These are phyloP conservation scores for Cirrhinus molitorella DNA, from an alignment of 2,797 vertebrate genomes.

Conservation along the genomic window DNA sequence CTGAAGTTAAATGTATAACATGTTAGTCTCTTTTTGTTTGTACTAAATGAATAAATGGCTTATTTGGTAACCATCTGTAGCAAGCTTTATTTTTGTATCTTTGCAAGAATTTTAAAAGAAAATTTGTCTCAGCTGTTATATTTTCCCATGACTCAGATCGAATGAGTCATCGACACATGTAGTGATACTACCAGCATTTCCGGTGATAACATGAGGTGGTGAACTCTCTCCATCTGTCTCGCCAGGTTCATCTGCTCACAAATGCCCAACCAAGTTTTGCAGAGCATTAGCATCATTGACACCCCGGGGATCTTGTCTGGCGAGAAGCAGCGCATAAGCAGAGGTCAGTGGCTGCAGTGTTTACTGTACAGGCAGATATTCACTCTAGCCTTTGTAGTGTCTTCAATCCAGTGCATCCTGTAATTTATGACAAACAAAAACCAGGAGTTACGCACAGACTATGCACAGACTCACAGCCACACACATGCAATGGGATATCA, in stretches of 20 bases:
- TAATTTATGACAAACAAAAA: constrained; percentile 27
- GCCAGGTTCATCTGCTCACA: constrained; percentile 96
- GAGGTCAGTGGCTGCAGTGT: constrained; percentile 78
- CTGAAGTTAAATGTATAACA: background rate
- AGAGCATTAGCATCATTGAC: constrained; percentile 89
- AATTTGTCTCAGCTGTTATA: background rate
- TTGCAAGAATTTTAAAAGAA: background rate
- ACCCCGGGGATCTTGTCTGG: constrained; percentile 97
- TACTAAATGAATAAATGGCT: background rate
- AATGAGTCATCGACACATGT: constrained; percentile 26
- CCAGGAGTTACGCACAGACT: background rate
- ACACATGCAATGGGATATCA: background rate
- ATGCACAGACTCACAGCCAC: background rate
- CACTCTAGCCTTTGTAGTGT: background rate
- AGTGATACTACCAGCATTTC: constrained; percentile 33
- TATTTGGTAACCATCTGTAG: background rate
- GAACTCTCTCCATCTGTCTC: constrained; percentile 34
- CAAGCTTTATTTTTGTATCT: background rate
- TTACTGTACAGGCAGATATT: background rate
- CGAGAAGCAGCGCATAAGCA: constrained; percentile 95
- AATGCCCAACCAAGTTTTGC: constrained; percentile 93
- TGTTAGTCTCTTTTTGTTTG: background rate
- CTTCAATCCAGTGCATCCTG: background rate
- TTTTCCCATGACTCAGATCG: background rate
- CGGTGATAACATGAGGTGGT: constrained; percentile 27